Conservation (phyloP, 2,113 vertebrate genomes). For the Petroica traversi region DNA sequence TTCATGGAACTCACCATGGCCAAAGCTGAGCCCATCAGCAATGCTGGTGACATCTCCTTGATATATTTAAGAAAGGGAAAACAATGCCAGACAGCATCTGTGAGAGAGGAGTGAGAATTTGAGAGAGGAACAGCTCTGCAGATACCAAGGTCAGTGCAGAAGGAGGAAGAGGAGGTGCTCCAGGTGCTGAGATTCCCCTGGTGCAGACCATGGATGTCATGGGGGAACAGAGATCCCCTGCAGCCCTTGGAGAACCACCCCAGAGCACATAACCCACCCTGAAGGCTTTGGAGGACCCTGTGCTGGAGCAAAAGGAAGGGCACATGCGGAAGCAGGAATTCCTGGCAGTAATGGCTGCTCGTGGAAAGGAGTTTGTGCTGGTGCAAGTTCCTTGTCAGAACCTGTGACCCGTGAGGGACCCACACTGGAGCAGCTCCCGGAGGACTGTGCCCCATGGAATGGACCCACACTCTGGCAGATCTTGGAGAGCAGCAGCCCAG, state of each 20-base stretch:
- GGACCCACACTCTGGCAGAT: not conserved
- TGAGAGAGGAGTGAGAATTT: not conserved
- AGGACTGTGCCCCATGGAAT: not conserved
- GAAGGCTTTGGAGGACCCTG: not conserved
- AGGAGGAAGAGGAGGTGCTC: not conserved
- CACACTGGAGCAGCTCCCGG: not conserved
- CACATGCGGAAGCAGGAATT: not conserved
- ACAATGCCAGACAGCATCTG: not conserved
- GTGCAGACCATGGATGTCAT: not conserved
- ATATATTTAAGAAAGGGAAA: not conserved
- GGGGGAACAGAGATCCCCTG: not conserved
- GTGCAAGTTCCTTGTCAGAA: not conserved
- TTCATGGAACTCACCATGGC: accelerated
- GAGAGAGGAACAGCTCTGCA: not conserved
- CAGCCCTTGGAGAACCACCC: not conserved
- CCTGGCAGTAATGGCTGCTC: not conserved
- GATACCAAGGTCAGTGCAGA: not conserved
- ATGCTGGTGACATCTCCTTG: not conserved
- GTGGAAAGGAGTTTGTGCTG: not conserved
- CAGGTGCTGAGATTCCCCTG: not conserved
- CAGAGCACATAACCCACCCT: not conserved
- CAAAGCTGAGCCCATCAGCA: not conserved
- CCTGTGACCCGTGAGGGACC: not conserved
- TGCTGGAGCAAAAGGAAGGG: not conserved
- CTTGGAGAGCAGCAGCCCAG: not conserved